Evolutionary conservation across 1,140 invertebrate genomes (phyloP).

Genomic region (Drosophila triauraria): DNA sequence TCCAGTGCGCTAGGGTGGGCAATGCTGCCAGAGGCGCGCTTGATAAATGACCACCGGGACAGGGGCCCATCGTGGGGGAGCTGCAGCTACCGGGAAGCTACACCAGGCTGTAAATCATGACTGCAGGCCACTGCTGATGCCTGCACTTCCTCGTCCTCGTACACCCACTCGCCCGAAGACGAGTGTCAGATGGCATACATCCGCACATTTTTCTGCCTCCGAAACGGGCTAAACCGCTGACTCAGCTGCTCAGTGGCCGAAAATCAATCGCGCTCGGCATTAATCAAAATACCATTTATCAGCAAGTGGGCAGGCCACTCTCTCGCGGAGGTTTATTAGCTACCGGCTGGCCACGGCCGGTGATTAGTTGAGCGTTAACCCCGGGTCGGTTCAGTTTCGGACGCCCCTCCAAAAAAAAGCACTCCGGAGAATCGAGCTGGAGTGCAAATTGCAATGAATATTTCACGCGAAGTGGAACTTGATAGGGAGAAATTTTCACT

Average conservation of each 20-base stretch:
- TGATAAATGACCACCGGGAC: conserved; percentile 51
- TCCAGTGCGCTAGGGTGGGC: conserved; percentile 6
- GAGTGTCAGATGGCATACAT: conserved; percentile 34
- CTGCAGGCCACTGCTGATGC: conserved; percentile 46
- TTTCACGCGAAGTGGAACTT: conserved; percentile 44
- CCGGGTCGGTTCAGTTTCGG: conserved; percentile 44
- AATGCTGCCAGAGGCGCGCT: conserved; percentile 22
- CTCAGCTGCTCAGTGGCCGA: conserved; percentile 55
- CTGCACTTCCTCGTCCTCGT: conserved; percentile 46
- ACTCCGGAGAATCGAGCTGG: not conserved
- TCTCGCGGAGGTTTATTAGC: conserved; percentile 37
- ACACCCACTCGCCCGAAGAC: conserved; percentile 15
- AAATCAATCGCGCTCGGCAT: conserved; percentile 73
- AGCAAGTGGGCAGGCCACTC: conserved; percentile 40
- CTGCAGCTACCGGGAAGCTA: conserved; percentile 23
- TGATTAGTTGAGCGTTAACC: conserved; percentile 82
- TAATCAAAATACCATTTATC: conserved; percentile 80
- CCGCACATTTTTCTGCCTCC: conserved; percentile 57
- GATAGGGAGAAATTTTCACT: conserved; percentile 42
- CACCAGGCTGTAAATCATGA: conserved; percentile 44
- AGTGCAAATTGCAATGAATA: conserved; percentile 69
- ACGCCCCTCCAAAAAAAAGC: not conserved
- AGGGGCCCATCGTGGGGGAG: conserved; percentile 2
- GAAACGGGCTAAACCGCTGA: conserved; percentile 40
- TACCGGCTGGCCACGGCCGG: conserved; percentile 42